These are phyloP conservation scores for Heterodera schachtii DNA, from an alignment of 1,140 invertebrate species.

Conservation along the genomic window DNA sequence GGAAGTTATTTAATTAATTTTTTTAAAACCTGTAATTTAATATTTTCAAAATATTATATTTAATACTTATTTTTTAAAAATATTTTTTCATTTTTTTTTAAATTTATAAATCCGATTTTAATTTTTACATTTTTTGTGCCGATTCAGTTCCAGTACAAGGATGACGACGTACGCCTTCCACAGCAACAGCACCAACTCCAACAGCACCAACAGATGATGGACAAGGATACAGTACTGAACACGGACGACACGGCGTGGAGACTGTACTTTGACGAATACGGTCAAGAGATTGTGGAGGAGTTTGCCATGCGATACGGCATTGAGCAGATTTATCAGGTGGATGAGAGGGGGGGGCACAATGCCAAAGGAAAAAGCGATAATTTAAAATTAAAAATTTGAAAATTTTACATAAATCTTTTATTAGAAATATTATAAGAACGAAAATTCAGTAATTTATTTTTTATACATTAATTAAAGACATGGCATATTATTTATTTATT, in stretches of 20 bases:
- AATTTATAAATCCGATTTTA: conserved; percentile 9
- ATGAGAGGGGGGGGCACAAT: background rate
- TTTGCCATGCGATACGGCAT: conserved; percentile 99
- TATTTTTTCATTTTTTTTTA: conserved; percentile 18
- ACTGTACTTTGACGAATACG: conserved; percentile 94
- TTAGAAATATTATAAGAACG: no score
- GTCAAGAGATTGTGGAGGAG: conserved; percentile 97
- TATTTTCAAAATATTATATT: no score
- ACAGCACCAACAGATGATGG: background rate
- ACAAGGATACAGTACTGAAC: conserved; percentile 40
- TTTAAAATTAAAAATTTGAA: no score
- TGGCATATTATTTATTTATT: no score
- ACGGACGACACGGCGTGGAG: conserved; percentile 97
- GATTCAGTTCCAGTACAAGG: conserved; percentile 42
- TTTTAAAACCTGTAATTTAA: no score
- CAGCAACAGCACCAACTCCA: conserved; percentile 3
- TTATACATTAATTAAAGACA: no score
- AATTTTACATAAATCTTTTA: no score
- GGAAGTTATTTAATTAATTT: no score
- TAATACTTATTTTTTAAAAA: no score
- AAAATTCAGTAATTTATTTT: no score
- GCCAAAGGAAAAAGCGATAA: no score
- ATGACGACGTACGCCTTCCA: conserved; percentile 57
- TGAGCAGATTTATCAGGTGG: conserved; percentile 98
- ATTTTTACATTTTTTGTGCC: conserved; percentile 37